phyloP scores from a whole-genome alignment of 2,113 vertebrate species.

The Columba janthina region DNA sequence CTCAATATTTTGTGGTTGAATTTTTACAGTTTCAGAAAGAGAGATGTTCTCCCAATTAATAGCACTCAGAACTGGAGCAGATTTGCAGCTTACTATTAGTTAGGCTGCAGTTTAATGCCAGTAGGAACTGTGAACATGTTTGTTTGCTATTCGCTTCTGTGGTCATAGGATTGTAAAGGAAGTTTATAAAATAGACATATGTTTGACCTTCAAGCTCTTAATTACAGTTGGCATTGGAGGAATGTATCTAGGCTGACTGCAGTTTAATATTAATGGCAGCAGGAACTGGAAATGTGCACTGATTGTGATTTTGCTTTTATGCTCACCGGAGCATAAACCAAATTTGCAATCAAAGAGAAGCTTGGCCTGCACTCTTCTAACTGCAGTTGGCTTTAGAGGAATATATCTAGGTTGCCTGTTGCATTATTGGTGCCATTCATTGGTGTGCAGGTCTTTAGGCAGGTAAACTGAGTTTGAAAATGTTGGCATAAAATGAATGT shows the following conservation, averaged over 20 bases:
- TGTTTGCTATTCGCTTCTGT: background rate
- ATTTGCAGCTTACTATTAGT: background rate
- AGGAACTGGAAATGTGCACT: background rate
- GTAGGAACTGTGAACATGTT: background rate
- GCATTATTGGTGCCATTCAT: background rate
- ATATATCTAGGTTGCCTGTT: background rate
- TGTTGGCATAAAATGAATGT: background rate
- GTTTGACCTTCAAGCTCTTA: background rate
- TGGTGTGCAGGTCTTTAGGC: background rate
- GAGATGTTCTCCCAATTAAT: background rate
- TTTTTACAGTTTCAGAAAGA: background rate
- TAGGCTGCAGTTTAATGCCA: background rate
- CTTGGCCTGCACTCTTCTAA: background rate
- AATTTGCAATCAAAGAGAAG: background rate
- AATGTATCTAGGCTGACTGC: background rate
- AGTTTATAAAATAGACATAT: background rate
- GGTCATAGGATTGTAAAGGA: background rate
- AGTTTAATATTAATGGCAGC: background rate
- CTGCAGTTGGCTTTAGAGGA: background rate
- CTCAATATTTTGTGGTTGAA: background rate
- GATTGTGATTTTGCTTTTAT: background rate
- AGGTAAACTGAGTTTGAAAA: background rate
- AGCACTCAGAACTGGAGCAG: background rate
- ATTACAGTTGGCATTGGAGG: background rate
- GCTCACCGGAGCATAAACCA: background rate